Evolutionary conservation across 2,888 invertebrate genomes (phyloP), one percentile per base, ranked within the genome.

Genomic region (Sphecodes monilicornis): DNA sequence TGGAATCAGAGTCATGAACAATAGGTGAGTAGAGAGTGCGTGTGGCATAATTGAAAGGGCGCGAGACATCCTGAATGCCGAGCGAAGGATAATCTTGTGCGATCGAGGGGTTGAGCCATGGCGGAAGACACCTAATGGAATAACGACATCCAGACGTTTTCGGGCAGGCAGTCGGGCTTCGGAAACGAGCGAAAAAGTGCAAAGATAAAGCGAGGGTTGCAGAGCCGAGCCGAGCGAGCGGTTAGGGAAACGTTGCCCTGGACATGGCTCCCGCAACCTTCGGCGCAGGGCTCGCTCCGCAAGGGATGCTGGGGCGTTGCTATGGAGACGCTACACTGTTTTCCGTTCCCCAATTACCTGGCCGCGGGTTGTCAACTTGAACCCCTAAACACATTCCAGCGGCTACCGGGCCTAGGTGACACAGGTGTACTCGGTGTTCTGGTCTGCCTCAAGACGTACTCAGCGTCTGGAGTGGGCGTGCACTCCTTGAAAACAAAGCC

Each of bases 301-400:
- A 88, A 90, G 85, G 89, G 90, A 91, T 86, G 91, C 85, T 86
- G 85, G 93, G 92, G 91, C 80, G 93, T 93, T 93, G 89, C 92
- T 88, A 93, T 93, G 91, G 90, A 69, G 74, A 90, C 86, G 76
- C 85, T 87, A 92, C 92, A 91, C 88, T 92, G 91, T 93, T 93
- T 92, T 92, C 91, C 82, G 86, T 91, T 91, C 91, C 91, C 88
- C 91, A 91, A 93, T 92, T 92, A 92, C 90, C 91, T 90, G 86
- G 86, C 86, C 87, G 77, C 88, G 83, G 90, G 90, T 91, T 90
- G 91, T 91, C 91, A 91, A 92, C 91, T 91, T 82, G 88, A 89
- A 86, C 87, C 90, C 85, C 74, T 73, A 78, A 86, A 83, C 87
- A 80, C 73, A 80, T 84, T 82, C 71, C 82, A 68, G 75, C 39